A percentile compares a stretch with the other conserved stretches of the same genome.
Evolutionary conservation across 2,113 vertebrate species (phyloP).

Genomic region (Microtus ochrogaster): DNA sequence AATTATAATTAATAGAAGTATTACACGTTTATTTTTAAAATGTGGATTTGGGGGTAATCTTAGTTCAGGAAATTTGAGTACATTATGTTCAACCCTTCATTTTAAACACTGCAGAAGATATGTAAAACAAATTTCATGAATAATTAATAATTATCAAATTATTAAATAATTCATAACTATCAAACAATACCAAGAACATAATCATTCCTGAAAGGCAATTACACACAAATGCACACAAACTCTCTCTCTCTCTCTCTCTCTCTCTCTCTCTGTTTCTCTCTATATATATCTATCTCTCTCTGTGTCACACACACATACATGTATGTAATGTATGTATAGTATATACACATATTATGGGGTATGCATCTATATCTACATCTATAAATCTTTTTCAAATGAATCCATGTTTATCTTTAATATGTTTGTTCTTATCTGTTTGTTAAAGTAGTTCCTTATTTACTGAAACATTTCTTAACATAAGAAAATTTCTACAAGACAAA

Average conservation of each 20-base stretch:
- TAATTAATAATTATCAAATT: neutral
- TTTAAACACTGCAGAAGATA: neutral
- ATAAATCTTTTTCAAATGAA: neutral
- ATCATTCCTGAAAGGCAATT: neutral
- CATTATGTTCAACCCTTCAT: neutral
- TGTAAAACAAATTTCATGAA: neutral
- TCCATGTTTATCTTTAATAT: neutral
- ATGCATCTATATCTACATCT: neutral
- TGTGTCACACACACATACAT: neutral
- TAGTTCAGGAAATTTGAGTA: neutral
- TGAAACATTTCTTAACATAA: neutral
- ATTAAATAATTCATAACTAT: neutral
- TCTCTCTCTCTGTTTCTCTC: neutral
- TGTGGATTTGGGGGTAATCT: neutral
- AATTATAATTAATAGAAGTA: neutral
- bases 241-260: too few species aligned
- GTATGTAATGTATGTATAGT: too few species aligned
- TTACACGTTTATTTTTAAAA: neutral
- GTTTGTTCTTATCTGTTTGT: neutral
- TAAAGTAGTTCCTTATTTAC: neutral
- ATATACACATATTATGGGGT: too few species aligned
- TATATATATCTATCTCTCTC: too few species aligned
- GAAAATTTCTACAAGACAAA: neutral
- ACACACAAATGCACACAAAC: neutral
- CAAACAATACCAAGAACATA: neutral